These are phyloP conservation scores for Neosilurus mollespiculum DNA, from an alignment of 2,797 vertebrate genomes.

Conservation along the genomic window DNA sequence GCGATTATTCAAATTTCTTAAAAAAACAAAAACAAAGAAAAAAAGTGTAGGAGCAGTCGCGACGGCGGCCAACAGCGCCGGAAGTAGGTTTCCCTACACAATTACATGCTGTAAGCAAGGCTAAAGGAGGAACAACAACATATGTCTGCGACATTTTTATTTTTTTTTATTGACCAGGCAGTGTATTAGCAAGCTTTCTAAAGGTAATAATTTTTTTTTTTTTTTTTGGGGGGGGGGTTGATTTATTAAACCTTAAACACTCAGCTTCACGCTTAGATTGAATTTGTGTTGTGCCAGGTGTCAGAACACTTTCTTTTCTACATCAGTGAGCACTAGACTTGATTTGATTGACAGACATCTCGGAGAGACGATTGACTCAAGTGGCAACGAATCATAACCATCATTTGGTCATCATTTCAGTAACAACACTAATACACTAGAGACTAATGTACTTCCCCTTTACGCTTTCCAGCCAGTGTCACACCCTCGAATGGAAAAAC, in stretches of 20 bases:
- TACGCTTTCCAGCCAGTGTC: neutral
- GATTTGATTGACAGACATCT: neutral
- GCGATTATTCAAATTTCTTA: too few relatives aligned
- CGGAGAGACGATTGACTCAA: slow-evolving; percentile 1
- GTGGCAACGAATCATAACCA: slow-evolving; percentile 3
- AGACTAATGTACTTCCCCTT: slow-evolving; percentile 29
- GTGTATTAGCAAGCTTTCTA: too few relatives aligned
- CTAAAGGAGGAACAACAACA: too few relatives aligned
- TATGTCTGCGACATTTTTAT: too few relatives aligned
- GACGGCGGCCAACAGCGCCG: too few relatives aligned
- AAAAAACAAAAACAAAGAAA: too few relatives aligned
- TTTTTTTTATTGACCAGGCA: too few relatives aligned
- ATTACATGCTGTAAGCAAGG: too few relatives aligned
- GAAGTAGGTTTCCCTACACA: too few relatives aligned
- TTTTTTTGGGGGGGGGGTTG: neutral
- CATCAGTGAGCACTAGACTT: neutral
- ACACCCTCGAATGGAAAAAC: neutral
- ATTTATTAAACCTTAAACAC: neutral
- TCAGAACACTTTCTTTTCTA: neutral
- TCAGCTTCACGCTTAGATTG: neutral
- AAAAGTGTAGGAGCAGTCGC: too few relatives aligned
- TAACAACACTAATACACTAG: slow-evolving; percentile 18
- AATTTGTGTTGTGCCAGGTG: neutral
- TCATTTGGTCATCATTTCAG: slow-evolving; percentile 33
- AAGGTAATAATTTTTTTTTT: neutral